Evolutionary conservation across 2,888 invertebrate genomes (phyloP).

Genomic region (Pterostichus niger): DNA sequence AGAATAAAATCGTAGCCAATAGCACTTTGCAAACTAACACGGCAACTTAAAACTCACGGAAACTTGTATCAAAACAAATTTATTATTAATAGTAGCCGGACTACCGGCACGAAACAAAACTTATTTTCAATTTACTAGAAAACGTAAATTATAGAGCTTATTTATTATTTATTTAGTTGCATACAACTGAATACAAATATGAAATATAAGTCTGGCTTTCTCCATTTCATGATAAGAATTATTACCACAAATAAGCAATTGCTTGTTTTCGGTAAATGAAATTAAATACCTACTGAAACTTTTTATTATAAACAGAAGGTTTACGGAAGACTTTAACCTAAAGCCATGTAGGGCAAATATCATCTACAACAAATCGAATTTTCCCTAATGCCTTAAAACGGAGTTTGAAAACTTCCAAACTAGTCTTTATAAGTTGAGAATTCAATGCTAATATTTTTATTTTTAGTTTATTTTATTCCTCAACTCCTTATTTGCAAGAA

Average conservation of each 20-base stretch:
- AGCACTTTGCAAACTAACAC: conserved; percentile 30
- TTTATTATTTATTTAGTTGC: conserved; percentile 36
- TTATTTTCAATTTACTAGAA: conserved; percentile 38
- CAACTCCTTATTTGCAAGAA: conserved; percentile 34
- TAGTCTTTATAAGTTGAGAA: not conserved
- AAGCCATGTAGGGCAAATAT: not conserved
- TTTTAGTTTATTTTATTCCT: conserved; percentile 19
- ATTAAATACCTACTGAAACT: not conserved
- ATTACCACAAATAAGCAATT: not conserved
- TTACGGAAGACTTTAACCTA: too few species aligned
- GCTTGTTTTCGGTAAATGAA: not conserved
- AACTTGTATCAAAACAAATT: conserved; percentile 41
- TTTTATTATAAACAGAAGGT: too few species aligned
- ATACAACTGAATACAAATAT: not conserved
- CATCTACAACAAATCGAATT: not conserved
- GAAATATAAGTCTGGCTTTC: not conserved
- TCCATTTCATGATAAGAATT: not conserved
- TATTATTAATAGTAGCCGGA: conserved; percentile 17
- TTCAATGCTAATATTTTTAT: conserved; percentile 46
- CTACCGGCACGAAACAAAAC: conserved; percentile 29
- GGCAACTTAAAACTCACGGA: conserved; percentile 12
- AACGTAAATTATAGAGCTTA: conserved; percentile 11
- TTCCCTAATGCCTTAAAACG: too few species aligned
- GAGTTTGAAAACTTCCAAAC: not conserved
- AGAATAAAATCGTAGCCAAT: conserved; percentile 20